A percentile compares a stretch with the other conserved stretches of the same genome.
Evolutionary conservation across 2,113 vertebrate species (phyloP).

Genomic region (Vireo altiloquus): DNA sequence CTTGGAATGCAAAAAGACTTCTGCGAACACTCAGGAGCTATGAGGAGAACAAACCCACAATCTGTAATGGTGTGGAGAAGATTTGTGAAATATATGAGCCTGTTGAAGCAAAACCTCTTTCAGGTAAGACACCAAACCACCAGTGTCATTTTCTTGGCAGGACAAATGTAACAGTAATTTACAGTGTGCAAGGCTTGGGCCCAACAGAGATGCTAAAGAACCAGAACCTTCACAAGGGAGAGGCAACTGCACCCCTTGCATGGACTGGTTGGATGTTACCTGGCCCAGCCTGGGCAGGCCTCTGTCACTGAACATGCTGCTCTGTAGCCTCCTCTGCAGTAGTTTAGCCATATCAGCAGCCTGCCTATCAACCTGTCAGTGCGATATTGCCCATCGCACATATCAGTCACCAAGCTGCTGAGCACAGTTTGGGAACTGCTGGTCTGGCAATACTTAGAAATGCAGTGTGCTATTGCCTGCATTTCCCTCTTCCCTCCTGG

Average conservation of each 20-base stretch:
- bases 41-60: background rate
- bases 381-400: accelerated
- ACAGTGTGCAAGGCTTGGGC: background rate
- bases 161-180: background rate
- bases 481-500: background rate
- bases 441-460: background rate
- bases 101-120: conserved; percentile 38
- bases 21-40: background rate
- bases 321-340: background rate
- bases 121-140: conserved; percentile 41
- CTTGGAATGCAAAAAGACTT: background rate
- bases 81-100: background rate
- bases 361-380: background rate
- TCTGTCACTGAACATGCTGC: background rate
- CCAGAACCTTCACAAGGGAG: background rate
- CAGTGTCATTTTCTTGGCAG: background rate
- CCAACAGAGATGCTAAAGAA: background rate
- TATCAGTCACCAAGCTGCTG: background rate
- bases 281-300: background rate
- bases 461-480: background rate
- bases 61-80: background rate
- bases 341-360: background rate
- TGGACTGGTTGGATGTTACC: accelerated
- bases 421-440: background rate
- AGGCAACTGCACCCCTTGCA: background rate